These are phyloP conservation scores for Pygmarrhopalites habei DNA, from an alignment of 1,140 invertebrate genomes.

Conservation along the genomic window DNA sequence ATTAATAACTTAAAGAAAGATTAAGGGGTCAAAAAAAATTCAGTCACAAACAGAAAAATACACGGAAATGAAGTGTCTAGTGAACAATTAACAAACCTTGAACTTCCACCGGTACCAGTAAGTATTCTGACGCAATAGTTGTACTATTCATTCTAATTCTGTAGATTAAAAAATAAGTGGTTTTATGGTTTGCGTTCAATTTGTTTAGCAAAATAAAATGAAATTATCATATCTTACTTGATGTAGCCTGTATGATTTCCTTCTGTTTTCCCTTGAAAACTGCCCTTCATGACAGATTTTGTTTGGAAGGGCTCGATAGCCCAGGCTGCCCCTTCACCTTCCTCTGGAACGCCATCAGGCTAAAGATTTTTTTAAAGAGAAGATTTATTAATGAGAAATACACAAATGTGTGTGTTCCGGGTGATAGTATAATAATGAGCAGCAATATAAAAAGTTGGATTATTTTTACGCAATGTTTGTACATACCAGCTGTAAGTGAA, in stretches of 20 bases:
- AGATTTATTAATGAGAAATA: too few species aligned
- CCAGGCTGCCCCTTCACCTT: constrained; percentile 77
- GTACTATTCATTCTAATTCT: constrained; percentile 61
- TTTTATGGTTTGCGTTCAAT: background rate
- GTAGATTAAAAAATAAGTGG: constrained; percentile 5
- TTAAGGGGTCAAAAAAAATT: too few species aligned
- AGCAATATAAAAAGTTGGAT: too few species aligned
- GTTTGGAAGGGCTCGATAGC: constrained; percentile 82
- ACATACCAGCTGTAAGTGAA: constrained; percentile 86
- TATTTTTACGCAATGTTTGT: too few species aligned
- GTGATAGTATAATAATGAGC: too few species aligned
- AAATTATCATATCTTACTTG: constrained; percentile 47
- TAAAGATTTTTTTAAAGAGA: too few species aligned
- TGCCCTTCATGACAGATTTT: constrained; percentile 78
- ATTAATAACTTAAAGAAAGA: too few species aligned
- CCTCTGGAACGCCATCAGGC: constrained; percentile 48
- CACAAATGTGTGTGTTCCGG: too few species aligned
- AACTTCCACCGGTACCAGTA: constrained; percentile 78
- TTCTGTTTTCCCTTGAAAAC: constrained; percentile 65
- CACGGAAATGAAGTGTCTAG: too few species aligned
- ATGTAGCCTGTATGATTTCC: constrained; percentile 78
- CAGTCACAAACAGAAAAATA: too few species aligned
- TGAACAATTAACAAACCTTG: too few species aligned
- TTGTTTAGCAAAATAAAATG: constrained; percentile 19
- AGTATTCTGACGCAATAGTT: constrained; percentile 50